phyloP scores from a whole-genome alignment of 2,113 vertebrate species.

The Ochotona curzoniae region DNA sequence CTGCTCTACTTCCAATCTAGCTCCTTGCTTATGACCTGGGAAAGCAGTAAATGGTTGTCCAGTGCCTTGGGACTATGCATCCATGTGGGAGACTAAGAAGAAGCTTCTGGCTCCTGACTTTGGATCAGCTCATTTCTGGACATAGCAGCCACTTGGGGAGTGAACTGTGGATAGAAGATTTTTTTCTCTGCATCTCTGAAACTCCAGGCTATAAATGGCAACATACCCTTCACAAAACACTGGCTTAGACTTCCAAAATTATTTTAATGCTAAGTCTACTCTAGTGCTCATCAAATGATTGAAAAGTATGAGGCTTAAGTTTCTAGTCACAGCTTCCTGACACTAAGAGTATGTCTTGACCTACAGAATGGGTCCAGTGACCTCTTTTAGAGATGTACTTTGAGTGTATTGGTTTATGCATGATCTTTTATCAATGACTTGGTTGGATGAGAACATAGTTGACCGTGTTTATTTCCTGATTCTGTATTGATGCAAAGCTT shows the following conservation, averaged over 20 bases:
- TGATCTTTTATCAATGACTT: slow-evolving; percentile 22
- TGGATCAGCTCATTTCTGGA: too few species aligned
- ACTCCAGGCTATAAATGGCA: not conserved
- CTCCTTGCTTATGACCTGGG: too few species aligned
- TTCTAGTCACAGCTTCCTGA: not conserved
- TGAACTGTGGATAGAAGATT: too few species aligned
- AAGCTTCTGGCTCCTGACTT: too few species aligned
- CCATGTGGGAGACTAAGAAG: too few species aligned
- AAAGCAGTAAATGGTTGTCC: too few species aligned
- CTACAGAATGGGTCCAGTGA: not conserved
- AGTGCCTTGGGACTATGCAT: too few species aligned
- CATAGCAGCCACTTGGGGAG: too few species aligned
- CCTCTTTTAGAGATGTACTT: not conserved
- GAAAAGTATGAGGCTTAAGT: not conserved
- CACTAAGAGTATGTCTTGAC: not conserved
- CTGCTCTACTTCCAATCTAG: too few species aligned
- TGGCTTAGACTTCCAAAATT: not conserved
- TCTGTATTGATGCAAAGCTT: not conserved
- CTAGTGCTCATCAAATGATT: not conserved
- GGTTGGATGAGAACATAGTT: not conserved
- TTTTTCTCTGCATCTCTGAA: not conserved
- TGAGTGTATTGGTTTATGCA: not conserved
- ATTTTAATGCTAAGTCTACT: not conserved
- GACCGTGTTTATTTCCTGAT: slow-evolving; percentile 27
- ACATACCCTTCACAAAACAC: not conserved